Evolutionary conservation across 2,797 vertebrate species (phyloP).

Genomic region (Parauchenoglanis punctatus): DNA sequence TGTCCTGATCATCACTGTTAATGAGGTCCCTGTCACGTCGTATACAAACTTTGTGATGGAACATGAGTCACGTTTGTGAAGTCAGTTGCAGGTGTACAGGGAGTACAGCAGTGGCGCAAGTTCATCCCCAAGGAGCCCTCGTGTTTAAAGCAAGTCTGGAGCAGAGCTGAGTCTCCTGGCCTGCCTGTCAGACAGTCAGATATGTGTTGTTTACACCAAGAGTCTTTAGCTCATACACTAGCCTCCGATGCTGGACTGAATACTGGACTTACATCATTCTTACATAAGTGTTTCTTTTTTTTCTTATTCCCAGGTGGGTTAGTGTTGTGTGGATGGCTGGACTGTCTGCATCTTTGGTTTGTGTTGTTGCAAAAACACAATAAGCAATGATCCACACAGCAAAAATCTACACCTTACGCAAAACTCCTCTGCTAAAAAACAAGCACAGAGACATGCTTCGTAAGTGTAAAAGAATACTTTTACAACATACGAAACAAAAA

Average conservation of each 20-base stretch:
- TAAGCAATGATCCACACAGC: background rate
- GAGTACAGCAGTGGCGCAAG: background rate
- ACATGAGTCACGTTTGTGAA: slow-evolving; percentile 15
- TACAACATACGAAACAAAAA: too few species aligned
- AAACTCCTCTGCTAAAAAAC: too few species aligned
- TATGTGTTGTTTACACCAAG: slow-evolving; percentile 33
- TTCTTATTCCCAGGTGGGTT: slow-evolving; percentile 7
- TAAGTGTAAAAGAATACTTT: too few species aligned
- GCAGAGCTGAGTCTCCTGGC: slow-evolving; percentile 10
- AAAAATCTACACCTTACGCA: too few species aligned
- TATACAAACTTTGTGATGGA: background rate
- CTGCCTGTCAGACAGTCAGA: slow-evolving; percentile 15
- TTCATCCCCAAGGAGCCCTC: background rate
- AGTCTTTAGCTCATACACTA: slow-evolving; percentile 31
- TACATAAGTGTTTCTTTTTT: slow-evolving; percentile 22
- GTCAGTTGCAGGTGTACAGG: background rate
- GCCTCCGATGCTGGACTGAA: slow-evolving; percentile 1
- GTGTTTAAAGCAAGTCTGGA: slow-evolving; percentile 1
- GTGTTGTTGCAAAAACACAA: background rate
- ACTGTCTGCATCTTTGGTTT: background rate
- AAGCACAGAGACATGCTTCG: too few species aligned
- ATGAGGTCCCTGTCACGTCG: slow-evolving; percentile 19
- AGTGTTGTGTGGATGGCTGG: background rate
- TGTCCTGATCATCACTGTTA: slow-evolving; percentile 13
- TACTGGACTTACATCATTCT: slow-evolving; percentile 34